These are phyloP conservation scores for Oscheius onirici DNA, from an alignment of 2,888 invertebrate genomes.

Conservation along the genomic window DNA sequence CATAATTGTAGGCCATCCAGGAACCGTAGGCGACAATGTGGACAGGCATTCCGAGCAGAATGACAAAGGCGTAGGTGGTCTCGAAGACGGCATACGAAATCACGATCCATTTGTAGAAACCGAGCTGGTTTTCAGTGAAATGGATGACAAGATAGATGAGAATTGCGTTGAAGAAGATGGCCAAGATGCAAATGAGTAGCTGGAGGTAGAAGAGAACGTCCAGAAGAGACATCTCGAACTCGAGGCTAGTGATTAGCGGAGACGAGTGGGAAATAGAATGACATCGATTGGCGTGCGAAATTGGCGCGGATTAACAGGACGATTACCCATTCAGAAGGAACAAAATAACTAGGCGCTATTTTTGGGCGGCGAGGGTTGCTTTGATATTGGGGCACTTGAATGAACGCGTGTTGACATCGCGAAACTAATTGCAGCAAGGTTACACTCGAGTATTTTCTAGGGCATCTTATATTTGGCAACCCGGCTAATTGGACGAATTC, in stretches of 20 bases:
- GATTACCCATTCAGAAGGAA: not conserved
- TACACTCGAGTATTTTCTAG: no score
- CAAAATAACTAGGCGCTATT: not conserved
- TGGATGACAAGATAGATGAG: slow-evolving; percentile 10
- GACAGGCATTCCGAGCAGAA: slow-evolving; percentile 16
- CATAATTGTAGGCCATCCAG: slow-evolving; percentile 12
- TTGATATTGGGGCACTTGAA: no score
- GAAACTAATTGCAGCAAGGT: no score
- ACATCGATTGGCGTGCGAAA: slow-evolving; percentile 6
- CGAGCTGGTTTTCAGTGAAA: not conserved
- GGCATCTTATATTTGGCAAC: no score
- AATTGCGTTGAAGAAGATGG: slow-evolving; percentile 4
- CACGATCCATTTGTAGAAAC: slow-evolving; percentile 25
- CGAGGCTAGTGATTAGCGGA: not conserved
- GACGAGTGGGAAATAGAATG: not conserved
- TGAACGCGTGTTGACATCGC: no score
- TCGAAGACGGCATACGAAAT: slow-evolving; percentile 10
- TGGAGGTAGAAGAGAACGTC: slow-evolving; percentile 1
- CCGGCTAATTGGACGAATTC: no score
- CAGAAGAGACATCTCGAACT: not conserved
- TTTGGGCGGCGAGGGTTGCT: no score
- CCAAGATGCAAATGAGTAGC: not conserved
- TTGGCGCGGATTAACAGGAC: not conserved
- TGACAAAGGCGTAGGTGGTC: slow-evolving; percentile 10
- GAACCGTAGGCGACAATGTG: slow-evolving; percentile 22